Conservation (phyloP, 2,888 invertebrate species). For the Xestia c-nigrum region DNA sequence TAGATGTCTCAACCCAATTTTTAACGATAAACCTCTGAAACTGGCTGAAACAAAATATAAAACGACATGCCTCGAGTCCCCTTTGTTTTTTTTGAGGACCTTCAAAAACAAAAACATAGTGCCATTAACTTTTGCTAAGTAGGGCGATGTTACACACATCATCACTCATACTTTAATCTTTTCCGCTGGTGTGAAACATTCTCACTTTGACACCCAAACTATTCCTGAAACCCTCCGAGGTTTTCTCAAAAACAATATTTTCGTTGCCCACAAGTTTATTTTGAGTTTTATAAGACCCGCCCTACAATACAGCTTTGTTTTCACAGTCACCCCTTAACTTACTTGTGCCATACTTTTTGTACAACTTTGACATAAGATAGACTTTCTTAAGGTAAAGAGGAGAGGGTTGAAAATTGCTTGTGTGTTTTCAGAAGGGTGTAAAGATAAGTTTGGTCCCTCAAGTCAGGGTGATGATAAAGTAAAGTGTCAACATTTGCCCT, state of each 20-base stretch:
- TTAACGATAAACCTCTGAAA: neutral
- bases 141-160: slow-evolving; percentile 11
- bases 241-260: slow-evolving; percentile 66
- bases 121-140: neutral
- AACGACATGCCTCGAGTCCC: neutral
- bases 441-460: slow-evolving; percentile 57
- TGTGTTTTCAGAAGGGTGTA: slow-evolving; percentile 22
- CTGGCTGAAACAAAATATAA: neutral
- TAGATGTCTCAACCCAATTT: neutral
- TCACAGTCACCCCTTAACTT: slow-evolving; percentile 72
- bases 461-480: slow-evolving; percentile 77
- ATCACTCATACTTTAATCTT: slow-evolving; percentile 24
- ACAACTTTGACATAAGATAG: slow-evolving; percentile 16
- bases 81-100: neutral
- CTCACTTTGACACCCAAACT: slow-evolving; percentile 26
- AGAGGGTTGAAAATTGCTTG: slow-evolving; percentile 57
- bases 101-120: neutral
- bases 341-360: slow-evolving; percentile 30
- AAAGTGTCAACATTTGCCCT: slow-evolving; percentile 82
- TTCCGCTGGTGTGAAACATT: slow-evolving; percentile 33
- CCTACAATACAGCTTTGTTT: slow-evolving; percentile 73
- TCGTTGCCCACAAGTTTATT: slow-evolving; percentile 61
- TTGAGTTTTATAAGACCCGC: slow-evolving; percentile 54
- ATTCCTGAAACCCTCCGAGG: slow-evolving; percentile 45
- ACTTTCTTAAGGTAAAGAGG: neutral